A percentile compares a stretch with the other conserved stretches of the same genome.
phyloP scores from a whole-genome alignment of 2,888 invertebrate genomes.

The Pheosia tremula region DNA sequence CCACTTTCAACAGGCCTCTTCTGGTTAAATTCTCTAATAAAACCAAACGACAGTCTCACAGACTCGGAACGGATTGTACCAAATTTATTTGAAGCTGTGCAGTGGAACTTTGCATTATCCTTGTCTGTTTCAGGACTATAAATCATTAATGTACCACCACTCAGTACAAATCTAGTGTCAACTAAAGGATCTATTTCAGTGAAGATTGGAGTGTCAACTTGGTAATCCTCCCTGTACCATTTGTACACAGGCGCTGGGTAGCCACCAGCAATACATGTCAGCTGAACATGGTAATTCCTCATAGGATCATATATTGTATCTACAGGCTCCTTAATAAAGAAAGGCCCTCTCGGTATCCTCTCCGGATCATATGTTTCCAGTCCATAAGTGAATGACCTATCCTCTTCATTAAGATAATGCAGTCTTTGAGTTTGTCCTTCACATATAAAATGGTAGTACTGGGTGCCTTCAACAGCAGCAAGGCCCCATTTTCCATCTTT shows the following conservation, averaged over 20 bases:
- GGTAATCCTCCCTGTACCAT: constrained; percentile 95
- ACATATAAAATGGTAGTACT: constrained; percentile 93
- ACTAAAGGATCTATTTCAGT: constrained; percentile 90
- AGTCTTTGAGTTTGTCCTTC: constrained; percentile 92
- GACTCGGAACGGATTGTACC: constrained; percentile 95
- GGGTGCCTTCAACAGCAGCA: constrained; percentile 90
- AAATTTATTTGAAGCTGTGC: constrained; percentile 94
- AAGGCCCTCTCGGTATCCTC: constrained; percentile 94
- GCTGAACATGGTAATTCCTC: constrained; percentile 89
- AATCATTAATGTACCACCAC: constrained; percentile 96
- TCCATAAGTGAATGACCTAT: constrained; percentile 94
- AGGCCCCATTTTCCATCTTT: constrained; percentile 93
- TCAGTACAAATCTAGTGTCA: constrained; percentile 91
- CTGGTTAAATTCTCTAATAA: constrained; percentile 95
- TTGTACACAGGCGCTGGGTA: constrained; percentile 95
- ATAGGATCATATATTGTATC: constrained; percentile 93
- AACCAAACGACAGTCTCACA: constrained; percentile 94
- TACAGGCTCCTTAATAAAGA: constrained; percentile 93
- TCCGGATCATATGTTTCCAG: constrained; percentile 91
- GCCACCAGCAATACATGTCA: constrained; percentile 93
- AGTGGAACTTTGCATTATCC: constrained; percentile 96
- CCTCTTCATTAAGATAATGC: constrained; percentile 88
- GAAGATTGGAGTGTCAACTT: constrained; percentile 90
- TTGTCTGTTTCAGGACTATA: constrained; percentile 91
- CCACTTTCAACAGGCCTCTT: constrained; percentile 93